Base-by-base conservation (phyloP, 1,140 invertebrate species). In the Zeugodacus cucurbitae region DNA sequence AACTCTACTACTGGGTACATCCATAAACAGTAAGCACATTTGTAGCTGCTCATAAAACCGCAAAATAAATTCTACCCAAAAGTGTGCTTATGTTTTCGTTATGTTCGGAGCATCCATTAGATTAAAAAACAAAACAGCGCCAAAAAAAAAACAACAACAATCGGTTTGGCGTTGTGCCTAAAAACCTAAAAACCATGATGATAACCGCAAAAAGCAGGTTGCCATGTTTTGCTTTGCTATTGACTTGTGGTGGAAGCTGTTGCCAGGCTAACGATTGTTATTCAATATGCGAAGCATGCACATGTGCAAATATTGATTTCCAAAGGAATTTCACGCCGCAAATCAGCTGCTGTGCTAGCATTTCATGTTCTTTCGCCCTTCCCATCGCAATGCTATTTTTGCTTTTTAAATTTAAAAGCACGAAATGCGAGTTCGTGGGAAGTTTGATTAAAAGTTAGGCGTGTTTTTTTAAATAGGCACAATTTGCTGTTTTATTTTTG, bases 161-260 rank as follows among this genome's bases (percentile, higher is more conserved):
- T 62, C 11, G 22, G 41, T 5, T 82, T 48, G 74, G 41, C 22
- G 10, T 22, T 82, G 37, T 82, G 74, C 41, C 74, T 82, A 82
- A 82, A 82, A 48, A 82, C 74, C 74, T n/a, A 82, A n/a, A n/a
- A n/a, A 17, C 74, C 74, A 82, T 82, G 74, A 82, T 44, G 41
- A 82, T 26, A 82, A 82, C 74, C 74, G 34, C 74, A 82, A 82
- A 48, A 48, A 82, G 11, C n/a, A 26, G 41, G 41, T 26, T 48
- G 22, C 34, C 74, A n/a, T 82, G 74, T 82, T 82, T 82, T 82
- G 74, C 74, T 82, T 48, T 82, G 74, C 37, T 44, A 78, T 78
- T 78, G 41, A 82, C 41, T 82, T 82, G 74, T 82, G 74, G 74
- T 54, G 41, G 41, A n/a, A 48, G 74, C 41, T 82, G 48, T 82